Evolutionary conservation across 2,113 vertebrate species (phyloP).

Genomic region (Saiga tatarica): DNA sequence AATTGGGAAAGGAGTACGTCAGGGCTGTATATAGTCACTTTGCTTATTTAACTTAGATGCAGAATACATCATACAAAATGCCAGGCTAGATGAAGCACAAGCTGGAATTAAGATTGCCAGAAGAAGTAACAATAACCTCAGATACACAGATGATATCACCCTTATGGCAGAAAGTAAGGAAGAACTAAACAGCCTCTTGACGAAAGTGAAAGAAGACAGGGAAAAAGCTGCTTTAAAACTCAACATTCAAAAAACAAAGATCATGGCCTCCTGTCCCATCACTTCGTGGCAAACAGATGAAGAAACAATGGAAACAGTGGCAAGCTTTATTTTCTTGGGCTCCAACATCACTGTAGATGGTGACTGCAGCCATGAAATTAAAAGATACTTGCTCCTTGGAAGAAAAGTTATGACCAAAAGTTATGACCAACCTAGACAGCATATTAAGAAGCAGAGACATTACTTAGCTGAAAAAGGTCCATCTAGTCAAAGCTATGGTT

Average conservation of each 20-base stretch:
- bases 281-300: not conserved
- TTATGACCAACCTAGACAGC: not conserved
- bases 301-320: not conserved
- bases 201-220: not conserved
- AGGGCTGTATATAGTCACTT: not conserved
- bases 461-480: not conserved
- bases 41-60: not conserved
- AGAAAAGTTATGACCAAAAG: not conserved
- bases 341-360: not conserved
- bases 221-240: not conserved
- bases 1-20: not conserved
- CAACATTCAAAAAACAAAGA: not conserved
- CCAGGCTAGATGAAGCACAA: not conserved
- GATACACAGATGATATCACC: not conserved
- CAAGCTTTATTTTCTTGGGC: not conserved
- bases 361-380: not conserved
- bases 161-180: not conserved
- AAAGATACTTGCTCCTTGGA: not conserved
- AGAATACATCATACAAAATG: not conserved
- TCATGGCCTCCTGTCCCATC: not conserved
- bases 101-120: not conserved
- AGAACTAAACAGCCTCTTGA: not conserved
- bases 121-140: not conserved
- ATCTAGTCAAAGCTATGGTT: not conserved
- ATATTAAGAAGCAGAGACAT: not conserved